Percentiles rank a stretch among this genome's conserved stretches.
Conservation (phyloP, 2,888 invertebrate genomes). For the Mythimna albipuncta region DNA sequence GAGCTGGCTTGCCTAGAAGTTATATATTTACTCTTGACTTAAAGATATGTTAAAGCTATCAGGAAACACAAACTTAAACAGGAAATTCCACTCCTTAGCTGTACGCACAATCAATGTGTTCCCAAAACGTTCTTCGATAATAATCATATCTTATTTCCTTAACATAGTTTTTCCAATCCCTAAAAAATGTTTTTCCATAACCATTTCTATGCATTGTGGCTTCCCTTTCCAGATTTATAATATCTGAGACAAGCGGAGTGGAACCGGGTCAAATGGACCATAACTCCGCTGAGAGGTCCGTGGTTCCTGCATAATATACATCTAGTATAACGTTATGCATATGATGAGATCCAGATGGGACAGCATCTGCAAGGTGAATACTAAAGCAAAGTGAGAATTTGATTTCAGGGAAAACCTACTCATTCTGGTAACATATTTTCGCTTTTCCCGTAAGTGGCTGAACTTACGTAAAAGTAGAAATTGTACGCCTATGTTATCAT, state of each 20-base stretch:
- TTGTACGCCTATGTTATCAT: no score
- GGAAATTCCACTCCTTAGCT: no score
- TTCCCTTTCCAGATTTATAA: conserved; percentile 27
- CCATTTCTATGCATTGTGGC: conserved; percentile 13
- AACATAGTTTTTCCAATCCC: not conserved
- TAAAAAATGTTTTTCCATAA: conserved; percentile 3
- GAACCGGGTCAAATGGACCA: conserved; percentile 48
- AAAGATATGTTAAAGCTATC: no score
- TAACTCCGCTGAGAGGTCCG: conserved; percentile 31
- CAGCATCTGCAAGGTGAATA: not conserved
- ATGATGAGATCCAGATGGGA: conserved; percentile 9
- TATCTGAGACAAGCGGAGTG: conserved; percentile 29
- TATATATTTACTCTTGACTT: no score
- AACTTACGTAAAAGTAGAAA: no score
- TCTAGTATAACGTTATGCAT: not conserved
- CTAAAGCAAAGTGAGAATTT: not conserved
- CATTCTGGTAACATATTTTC: no score
- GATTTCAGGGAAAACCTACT: not conserved
- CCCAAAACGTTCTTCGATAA: not conserved
- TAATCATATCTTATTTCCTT: not conserved
- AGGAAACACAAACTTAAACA: no score
- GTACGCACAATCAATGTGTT: no score
- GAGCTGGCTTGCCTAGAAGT: no score
- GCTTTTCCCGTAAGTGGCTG: no score
- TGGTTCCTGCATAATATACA: conserved; percentile 6